A percentile compares a stretch with the other conserved stretches of the same genome.
phyloP scores from a whole-genome alignment of 2,888 invertebrate genomes.

The Pollenia labialis region DNA sequence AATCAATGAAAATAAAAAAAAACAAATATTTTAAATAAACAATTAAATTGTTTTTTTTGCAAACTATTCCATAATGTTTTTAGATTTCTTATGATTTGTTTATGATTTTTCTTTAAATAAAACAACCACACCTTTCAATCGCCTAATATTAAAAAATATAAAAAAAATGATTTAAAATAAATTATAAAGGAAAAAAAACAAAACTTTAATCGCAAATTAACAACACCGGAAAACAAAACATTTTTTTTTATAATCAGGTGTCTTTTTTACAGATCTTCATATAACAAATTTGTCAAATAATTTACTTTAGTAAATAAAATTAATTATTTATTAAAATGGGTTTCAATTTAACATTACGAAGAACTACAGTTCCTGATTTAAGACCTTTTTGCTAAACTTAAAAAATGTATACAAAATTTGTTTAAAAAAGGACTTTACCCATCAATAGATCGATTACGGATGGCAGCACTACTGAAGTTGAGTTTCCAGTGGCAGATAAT shows the following conservation, averaged over 20 bases:
- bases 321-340: too few relatives aligned
- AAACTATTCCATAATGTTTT: conserved; percentile 22
- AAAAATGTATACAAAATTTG: too few relatives aligned
- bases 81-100: conserved; percentile 14
- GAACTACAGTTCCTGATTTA: too few relatives aligned
- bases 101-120: conserved; percentile 26
- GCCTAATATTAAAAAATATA: background rate
- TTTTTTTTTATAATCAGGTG: background rate
- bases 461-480: too few relatives aligned
- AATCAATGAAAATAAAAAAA: conserved; percentile 47
- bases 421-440: too few relatives aligned
- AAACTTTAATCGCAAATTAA: conserved; percentile 28
- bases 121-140: conserved; percentile 48
- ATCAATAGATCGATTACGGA: too few relatives aligned
- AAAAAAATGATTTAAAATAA: background rate
- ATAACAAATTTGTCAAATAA: background rate
- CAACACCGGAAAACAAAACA: conserved; percentile 22
- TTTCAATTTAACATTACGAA: too few relatives aligned
- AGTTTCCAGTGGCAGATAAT: too few relatives aligned
- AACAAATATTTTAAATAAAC: conserved; percentile 33
- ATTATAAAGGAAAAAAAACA: conserved; percentile 11
- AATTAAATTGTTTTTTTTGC: conserved; percentile 28
- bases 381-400: too few relatives aligned
- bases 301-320: too few relatives aligned
- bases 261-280: background rate